Evolutionary conservation across 2,113 vertebrate species (phyloP), one percentile per base, ranked within the genome.

Genomic region (Axis porcinus): DNA sequence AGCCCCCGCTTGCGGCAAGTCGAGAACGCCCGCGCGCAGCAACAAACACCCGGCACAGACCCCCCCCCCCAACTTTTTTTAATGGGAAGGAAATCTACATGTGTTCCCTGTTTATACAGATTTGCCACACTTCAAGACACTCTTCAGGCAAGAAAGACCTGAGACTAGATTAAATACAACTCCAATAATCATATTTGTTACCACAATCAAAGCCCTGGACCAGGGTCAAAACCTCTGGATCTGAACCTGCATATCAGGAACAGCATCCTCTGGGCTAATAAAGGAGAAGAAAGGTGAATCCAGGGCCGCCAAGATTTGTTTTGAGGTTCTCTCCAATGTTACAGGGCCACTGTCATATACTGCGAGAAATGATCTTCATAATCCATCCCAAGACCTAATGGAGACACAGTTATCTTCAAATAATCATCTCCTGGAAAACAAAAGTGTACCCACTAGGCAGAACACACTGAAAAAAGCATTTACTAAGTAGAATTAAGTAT

Each of bases 351-450:
- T 83, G 81, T 64, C 81, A 87, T 12, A 79, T 6, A 57, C 1
- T 58, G 2, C 14, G 89, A 58, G 58, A 96, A 98, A 93, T 54
- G 15, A 86, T 91, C 45, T 88, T 82, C 47, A 94, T 70, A 94
- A 95, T 40, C 86, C 52, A 86, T 45, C 40, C 54, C 30, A 67
- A 74, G 33, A 95, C 58, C 88, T 94, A 86, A 7, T 3, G 14
- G 50, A 96, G 19, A 93, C 43, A 93, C 52, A 36, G n/a, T 86
- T 83, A 89, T 62, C 58, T 86, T 94, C 86, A 96, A 52, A 36
- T 90, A 95, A 92, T 40, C 94, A 96, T 13, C 23, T 17, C 60
- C 91, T 92, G 62, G 58, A 82, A 94, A 95, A 70, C 60, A 95
- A 89, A 91, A 89, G 47, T 6, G 30, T 64, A 86, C 60, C 94